These are phyloP conservation scores for Scortum barcoo DNA, from an alignment of 2,113 vertebrate species.

Conservation along the genomic window DNA sequence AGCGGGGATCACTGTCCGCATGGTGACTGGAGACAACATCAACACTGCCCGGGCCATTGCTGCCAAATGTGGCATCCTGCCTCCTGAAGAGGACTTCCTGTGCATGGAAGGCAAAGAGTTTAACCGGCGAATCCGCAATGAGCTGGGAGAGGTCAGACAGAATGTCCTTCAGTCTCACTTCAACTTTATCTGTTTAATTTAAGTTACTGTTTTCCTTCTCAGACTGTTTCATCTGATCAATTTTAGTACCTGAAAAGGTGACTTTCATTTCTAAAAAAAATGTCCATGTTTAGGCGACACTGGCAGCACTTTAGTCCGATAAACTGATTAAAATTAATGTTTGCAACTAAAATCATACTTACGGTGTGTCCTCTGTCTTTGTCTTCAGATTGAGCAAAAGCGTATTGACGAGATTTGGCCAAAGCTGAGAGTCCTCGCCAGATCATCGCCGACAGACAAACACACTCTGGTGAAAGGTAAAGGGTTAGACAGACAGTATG, in stretches of 20 bases:
- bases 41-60: slow-evolving; percentile 97
- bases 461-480: slow-evolving; percentile 98
- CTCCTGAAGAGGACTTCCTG: slow-evolving; percentile 95
- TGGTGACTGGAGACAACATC: slow-evolving; percentile 99
- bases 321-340: not conserved
- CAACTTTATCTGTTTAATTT: no score
- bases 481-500: not conserved
- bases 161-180: no score
- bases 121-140: slow-evolving; percentile 94
- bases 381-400: slow-evolving; percentile 95
- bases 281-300: not conserved
- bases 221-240: no score
- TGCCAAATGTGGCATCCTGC: slow-evolving; percentile 94
- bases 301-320: not conserved
- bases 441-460: slow-evolving; percentile 98
- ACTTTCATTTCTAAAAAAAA: not conserved
- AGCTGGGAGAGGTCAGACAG: slow-evolving; percentile 91
- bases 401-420: slow-evolving; percentile 98
- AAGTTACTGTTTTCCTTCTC: no score
- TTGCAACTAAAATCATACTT: not conserved
- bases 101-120: slow-evolving; percentile 98
- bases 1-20: slow-evolving; percentile 97
- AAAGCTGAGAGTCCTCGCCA: slow-evolving; percentile 95
- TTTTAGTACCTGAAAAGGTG: not conserved
- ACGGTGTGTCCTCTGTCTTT: slow-evolving; percentile 39